Percentiles rank a stretch among this genome's conserved stretches.
Evolutionary conservation across 2,113 vertebrate species (phyloP).

Genomic region (Crotalus viridis): DNA sequence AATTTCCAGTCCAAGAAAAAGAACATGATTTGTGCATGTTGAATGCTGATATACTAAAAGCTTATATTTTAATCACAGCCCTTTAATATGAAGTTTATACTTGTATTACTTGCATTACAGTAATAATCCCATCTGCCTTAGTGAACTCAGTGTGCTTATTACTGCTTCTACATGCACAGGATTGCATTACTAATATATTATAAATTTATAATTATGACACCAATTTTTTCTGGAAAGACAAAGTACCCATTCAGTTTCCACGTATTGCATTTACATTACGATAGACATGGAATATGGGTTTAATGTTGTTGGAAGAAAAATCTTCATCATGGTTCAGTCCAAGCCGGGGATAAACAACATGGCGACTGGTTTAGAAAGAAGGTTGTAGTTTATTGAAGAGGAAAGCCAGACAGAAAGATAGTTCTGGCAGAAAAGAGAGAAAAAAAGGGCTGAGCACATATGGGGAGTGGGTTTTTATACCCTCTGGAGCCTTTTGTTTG

Average conservation of each 20-base stretch:
- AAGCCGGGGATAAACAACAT: no score
- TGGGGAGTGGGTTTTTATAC: no score
- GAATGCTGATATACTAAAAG: background rate
- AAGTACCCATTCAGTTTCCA: background rate
- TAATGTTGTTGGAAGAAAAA: background rate
- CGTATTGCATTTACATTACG: background rate
- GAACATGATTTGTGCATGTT: background rate
- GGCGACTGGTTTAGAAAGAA: no score
- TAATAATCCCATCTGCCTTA: background rate
- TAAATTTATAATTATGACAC: background rate
- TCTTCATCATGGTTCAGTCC: no score
- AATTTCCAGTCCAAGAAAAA: slow-evolving; percentile 15
- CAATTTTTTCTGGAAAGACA: background rate
- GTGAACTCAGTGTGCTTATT: background rate
- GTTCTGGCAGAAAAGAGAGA: no score
- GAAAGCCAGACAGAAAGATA: no score
- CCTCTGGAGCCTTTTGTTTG: no score
- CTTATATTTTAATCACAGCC: background rate
- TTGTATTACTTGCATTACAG: background rate
- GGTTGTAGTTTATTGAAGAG: no score
- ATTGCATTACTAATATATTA: background rate
- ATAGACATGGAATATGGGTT: background rate
- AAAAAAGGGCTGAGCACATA: no score
- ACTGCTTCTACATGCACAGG: slow-evolving; percentile 15
- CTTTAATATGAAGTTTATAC: slow-evolving; percentile 21